phyloP scores from a whole-genome alignment of 1,140 invertebrate genomes.

The Eumaeus atala region DNA sequence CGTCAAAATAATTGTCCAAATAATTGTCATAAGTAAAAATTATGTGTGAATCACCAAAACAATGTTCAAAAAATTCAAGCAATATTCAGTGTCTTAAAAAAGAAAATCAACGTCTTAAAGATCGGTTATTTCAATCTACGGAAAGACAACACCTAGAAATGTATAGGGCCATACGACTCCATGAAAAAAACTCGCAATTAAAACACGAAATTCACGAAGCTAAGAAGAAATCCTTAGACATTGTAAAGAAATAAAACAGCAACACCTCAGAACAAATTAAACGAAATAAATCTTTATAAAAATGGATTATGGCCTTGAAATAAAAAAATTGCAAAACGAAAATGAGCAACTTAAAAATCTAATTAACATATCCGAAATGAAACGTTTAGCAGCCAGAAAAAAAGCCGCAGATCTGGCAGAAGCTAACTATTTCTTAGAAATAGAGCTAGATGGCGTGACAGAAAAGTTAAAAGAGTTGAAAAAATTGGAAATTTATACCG shows the following conservation, averaged over 20 bases:
- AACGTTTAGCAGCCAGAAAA: constrained; percentile 41
- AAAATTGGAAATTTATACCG: neutral
- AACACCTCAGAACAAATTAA: constrained; percentile 4
- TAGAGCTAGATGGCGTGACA: constrained; percentile 4
- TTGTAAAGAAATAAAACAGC: constrained; percentile 6
- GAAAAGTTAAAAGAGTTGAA: constrained; percentile 2
- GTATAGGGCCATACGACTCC: constrained; percentile 53
- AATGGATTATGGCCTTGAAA: constrained; percentile 26
- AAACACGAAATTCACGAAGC: constrained; percentile 36
- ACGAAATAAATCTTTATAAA: constrained; percentile 19
- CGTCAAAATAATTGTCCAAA: neutral
- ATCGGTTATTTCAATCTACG: constrained; percentile 35
- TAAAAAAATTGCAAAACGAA: constrained; percentile 34
- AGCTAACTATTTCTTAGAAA: constrained; percentile 46
- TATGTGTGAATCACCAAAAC: constrained; percentile 24
- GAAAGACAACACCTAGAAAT: constrained; percentile 63
- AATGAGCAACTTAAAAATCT: constrained; percentile 38
- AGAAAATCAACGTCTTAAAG: constrained; percentile 38
- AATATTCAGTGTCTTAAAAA: constrained; percentile 25
- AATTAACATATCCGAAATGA: constrained; percentile 38
- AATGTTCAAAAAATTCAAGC: constrained; percentile 23
- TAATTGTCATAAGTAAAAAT: constrained; percentile 13
- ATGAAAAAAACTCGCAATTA: constrained; percentile 40
- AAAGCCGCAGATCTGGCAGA: constrained; percentile 45
- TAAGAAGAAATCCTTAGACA: constrained; percentile 24